Percentiles rank a stretch among this genome's conserved stretches.
These are phyloP conservation scores for Macrotus californicus DNA, from an alignment of 2,113 vertebrate species.

Conservation along the genomic window DNA sequence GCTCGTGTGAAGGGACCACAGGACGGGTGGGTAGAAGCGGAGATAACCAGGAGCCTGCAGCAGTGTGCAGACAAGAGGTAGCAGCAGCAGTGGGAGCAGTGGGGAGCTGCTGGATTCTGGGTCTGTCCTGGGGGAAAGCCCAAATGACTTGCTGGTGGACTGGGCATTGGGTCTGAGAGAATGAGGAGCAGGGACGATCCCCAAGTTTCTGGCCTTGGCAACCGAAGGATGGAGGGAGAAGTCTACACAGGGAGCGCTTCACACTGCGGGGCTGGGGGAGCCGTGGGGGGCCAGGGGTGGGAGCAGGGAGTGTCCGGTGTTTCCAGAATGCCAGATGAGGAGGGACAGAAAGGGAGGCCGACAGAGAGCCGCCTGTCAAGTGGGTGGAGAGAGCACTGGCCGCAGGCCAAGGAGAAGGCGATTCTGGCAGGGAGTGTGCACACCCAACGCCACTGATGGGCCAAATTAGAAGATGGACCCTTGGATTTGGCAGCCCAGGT, in stretches of 20 bases:
- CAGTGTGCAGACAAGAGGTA: neutral
- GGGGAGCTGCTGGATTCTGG: neutral
- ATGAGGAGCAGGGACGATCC: neutral
- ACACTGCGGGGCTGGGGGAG: neutral
- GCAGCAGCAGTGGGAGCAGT: neutral
- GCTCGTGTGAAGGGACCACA: neutral
- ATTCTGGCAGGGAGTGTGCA: neutral
- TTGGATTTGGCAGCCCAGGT: neutral
- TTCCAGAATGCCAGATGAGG: neutral
- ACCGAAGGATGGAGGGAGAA: neutral
- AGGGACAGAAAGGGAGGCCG: neutral
- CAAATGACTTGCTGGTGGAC: rapidly evolving
- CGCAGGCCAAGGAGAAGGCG: neutral
- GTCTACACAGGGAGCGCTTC: neutral
- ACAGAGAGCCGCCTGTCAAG: neutral
- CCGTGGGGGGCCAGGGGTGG: neutral
- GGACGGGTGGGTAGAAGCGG: neutral
- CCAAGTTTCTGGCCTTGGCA: neutral
- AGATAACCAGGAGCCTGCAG: neutral
- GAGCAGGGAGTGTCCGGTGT: neutral
- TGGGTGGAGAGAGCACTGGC: neutral
- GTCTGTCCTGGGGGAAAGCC: neutral
- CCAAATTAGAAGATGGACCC: neutral
- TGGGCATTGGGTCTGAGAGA: neutral
- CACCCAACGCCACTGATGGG: neutral